These are phyloP conservation scores for Echinops telfairi DNA, from an alignment of 2,113 vertebrate species.

Conservation along the genomic window DNA sequence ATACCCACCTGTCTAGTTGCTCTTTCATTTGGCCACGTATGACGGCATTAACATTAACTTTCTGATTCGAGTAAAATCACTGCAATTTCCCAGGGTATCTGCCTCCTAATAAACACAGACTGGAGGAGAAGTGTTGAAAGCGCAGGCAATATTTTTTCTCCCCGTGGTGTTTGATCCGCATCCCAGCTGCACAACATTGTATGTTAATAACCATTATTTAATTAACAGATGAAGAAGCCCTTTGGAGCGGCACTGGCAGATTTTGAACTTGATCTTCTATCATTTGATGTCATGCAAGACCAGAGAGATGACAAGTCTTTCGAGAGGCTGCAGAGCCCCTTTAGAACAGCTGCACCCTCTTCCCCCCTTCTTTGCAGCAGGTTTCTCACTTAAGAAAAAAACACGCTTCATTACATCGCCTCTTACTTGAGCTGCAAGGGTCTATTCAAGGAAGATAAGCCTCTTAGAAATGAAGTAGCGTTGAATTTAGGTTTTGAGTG, in stretches of 20 bases:
- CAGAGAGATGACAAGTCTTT: slow-evolving; percentile 98
- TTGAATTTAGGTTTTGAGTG: slow-evolving; percentile 99
- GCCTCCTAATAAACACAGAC: slow-evolving; percentile 83
- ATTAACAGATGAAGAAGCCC: slow-evolving; percentile 91
- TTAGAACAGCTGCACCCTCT: slow-evolving; percentile 96
- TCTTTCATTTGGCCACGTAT: slow-evolving; percentile 80
- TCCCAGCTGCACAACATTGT: slow-evolving; percentile 81
- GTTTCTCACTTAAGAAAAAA: slow-evolving; percentile 99
- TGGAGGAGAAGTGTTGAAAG: slow-evolving; percentile 62
- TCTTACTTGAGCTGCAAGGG: slow-evolving; percentile 98
- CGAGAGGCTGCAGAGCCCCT: slow-evolving; percentile 90
- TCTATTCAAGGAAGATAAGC: slow-evolving; percentile 99
- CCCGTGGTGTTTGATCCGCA: slow-evolving; percentile 56
- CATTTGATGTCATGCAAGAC: slow-evolving; percentile 95
- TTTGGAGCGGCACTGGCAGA: slow-evolving; percentile 87
- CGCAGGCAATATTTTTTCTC: slow-evolving; percentile 75
- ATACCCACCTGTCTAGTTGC: slow-evolving; percentile 85
- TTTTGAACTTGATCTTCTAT: slow-evolving; percentile 92
- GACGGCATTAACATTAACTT: slow-evolving; percentile 67
- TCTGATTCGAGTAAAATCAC: slow-evolving; percentile 73
- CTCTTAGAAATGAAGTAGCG: slow-evolving; percentile 99
- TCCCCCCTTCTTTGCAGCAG: slow-evolving; percentile 94
- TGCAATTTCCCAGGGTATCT: slow-evolving; percentile 83
- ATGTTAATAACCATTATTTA: slow-evolving; percentile 88
- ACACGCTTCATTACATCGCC: slow-evolving; percentile 99